Evolutionary conservation across 2,888 invertebrate genomes (phyloP), one percentile per base, ranked within the genome.

Genomic region (Patella depressa): DNA sequence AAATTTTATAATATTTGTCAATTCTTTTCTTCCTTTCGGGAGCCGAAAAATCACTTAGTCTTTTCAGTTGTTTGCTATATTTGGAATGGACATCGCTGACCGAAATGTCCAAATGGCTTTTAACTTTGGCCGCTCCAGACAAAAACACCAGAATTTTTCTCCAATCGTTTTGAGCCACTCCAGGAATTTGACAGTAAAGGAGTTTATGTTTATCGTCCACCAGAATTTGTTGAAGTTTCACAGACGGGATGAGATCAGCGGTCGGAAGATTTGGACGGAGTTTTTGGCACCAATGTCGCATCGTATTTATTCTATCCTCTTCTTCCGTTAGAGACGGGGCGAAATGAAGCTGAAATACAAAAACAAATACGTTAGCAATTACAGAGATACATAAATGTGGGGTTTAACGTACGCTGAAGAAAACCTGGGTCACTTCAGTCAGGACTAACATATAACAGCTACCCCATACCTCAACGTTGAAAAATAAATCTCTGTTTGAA

Each of bases 151-250:
- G 92, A 53, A 97, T 94, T 72, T 97, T 93, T 90, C 97, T 97
- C 97, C 97, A 97, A 91, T 97, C 97, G 14, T 97, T 97, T 90
- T 97, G 97, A 77, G 97, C 97, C 75, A 88, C 89, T 94, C 97
- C 97, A 78, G 97, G 97, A 82, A 97, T 96, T 91, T 97, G 97
- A 90, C 97, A 97, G 89, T 97, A 97, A 11, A 97, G 93, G 34
- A 97, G 93, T 89, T 95, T 95, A 88, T 96, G 96, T 79, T 94
- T 93, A 86, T 95, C 95, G 90, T 97, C 96, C 55, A 97, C 95
- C 12, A 85, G 74, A 3, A 85, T 80, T 29, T 71, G 76, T 29
- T 71, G 57, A 0, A 82, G 73, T 12, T 81, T 79, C 19, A 80
- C 75, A 65, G 78, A 54, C 1, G 81, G 75, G 0, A 82, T 71